Percentiles rank a stretch among this genome's conserved stretches.
These are phyloP conservation scores for Oplegnathus fasciatus DNA, from an alignment of 2,113 vertebrate species.

Conservation along the genomic window DNA sequence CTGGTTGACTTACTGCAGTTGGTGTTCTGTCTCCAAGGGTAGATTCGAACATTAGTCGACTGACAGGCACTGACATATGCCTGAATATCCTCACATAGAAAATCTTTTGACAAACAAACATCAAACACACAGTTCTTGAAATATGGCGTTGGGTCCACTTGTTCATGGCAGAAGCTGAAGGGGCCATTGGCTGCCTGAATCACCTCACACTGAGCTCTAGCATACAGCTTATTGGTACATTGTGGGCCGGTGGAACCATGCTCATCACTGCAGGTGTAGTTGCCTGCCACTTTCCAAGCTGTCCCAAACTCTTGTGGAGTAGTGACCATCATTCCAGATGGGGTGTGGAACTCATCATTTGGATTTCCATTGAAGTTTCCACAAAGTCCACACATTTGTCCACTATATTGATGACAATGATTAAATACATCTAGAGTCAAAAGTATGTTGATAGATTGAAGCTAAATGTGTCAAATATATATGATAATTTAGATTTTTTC, in stretches of 20 bases:
- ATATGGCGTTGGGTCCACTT: constrained; percentile 65
- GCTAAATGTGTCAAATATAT: no score
- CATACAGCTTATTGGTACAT: constrained; percentile 44
- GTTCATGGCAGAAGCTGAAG: constrained; percentile 68
- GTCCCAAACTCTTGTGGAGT: constrained; percentile 52
- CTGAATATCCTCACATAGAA: constrained; percentile 76
- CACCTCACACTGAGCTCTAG: constrained; percentile 66
- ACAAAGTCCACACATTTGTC: constrained; percentile 75
- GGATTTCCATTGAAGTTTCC: constrained; percentile 80
- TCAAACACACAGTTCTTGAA: constrained; percentile 76
- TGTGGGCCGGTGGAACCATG: constrained; percentile 50
- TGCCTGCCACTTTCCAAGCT: constrained; percentile 66
- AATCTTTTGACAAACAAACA: constrained; percentile 62
- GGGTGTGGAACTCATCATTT: constrained; percentile 69
- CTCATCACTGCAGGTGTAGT: constrained; percentile 55
- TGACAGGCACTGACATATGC: constrained; percentile 74
- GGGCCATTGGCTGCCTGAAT: constrained; percentile 64
- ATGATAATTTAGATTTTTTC: no score
- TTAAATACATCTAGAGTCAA: neutral
- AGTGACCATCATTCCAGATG: constrained; percentile 41
- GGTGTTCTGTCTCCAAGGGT: constrained; percentile 76
- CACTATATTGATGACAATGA: constrained; percentile 20
- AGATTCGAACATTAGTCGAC: constrained; percentile 65
- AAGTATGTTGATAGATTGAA: no score
- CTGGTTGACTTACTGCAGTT: constrained; percentile 73